Percentiles rank a stretch among this genome's conserved stretches.
These are phyloP conservation scores for Erethizon dorsatum DNA, from an alignment of 2,797 vertebrate species.

Conservation along the genomic window DNA sequence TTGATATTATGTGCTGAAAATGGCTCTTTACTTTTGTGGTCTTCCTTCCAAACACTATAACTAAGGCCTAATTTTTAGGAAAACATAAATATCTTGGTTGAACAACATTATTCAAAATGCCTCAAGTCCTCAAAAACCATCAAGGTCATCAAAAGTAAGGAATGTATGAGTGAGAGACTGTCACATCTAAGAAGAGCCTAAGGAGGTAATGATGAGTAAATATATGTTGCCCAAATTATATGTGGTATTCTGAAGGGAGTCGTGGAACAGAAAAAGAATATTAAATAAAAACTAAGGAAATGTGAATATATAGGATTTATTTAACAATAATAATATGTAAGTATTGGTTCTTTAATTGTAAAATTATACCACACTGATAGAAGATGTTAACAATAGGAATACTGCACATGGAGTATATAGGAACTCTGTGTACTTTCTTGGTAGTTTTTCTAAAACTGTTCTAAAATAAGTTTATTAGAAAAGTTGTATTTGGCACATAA, in stretches of 20 bases:
- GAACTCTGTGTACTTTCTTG: background rate
- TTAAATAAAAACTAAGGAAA: constrained; percentile 38
- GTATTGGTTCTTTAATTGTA: constrained; percentile 27
- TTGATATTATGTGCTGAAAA: constrained; percentile 23
- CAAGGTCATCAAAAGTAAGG: background rate
- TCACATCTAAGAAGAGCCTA: background rate
- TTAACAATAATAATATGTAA: background rate
- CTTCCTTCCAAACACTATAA: constrained; percentile 24
- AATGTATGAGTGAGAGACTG: background rate
- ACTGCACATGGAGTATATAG: background rate
- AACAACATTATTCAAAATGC: constrained; percentile 8
- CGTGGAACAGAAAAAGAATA: background rate
- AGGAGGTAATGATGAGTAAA: background rate
- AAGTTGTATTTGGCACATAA: background rate
- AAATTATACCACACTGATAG: background rate
- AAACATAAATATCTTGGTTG: background rate
- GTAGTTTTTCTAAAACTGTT: background rate
- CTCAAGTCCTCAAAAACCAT: constrained; percentile 7
- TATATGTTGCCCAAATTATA: background rate
- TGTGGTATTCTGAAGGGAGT: background rate
- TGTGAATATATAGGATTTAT: background rate
- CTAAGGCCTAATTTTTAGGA: background rate
- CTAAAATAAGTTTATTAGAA: constrained; percentile 30
- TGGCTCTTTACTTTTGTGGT: background rate
- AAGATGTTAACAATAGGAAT: background rate